A percentile compares a stretch with the other conserved stretches of the same genome.
Conservation (phyloP, 2,113 vertebrate species). For the Pipra filicauda region DNA sequence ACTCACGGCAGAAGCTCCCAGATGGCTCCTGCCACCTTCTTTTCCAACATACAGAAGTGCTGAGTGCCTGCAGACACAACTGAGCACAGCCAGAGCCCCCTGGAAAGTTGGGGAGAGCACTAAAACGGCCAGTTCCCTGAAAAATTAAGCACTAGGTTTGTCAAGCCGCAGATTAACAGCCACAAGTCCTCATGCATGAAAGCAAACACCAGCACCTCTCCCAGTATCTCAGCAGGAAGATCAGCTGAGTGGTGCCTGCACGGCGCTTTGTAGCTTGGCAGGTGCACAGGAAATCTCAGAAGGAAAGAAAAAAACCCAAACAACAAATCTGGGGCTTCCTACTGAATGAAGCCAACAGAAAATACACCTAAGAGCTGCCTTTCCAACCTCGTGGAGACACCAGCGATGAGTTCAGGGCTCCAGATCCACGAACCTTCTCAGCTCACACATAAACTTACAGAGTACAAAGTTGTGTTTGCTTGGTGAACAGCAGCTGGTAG, state of each 20-base stretch:
- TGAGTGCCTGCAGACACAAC: background rate
- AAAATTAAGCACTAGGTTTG: background rate
- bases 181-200: background rate
- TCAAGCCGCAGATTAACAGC: background rate
- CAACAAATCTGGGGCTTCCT: background rate
- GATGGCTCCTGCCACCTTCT: background rate
- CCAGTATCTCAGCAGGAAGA: background rate
- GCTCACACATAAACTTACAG: fast-evolving
- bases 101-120: background rate
- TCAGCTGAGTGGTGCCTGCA: background rate
- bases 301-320: background rate
- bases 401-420: background rate
- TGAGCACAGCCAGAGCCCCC: background rate
- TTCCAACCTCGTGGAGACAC: background rate
- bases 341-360: background rate
- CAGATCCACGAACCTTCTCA: background rate
- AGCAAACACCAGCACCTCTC: background rate
- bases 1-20: background rate
- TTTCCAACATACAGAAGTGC: background rate
- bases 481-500: background rate
- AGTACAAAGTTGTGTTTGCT: background rate
- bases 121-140: background rate
- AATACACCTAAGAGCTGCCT: background rate
- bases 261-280: background rate
- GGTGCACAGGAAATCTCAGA: background rate